A percentile compares a stretch with the other conserved stretches of the same genome.
Conservation (phyloP, 2,797 vertebrate species). For the Ataeniobius toweri region DNA sequence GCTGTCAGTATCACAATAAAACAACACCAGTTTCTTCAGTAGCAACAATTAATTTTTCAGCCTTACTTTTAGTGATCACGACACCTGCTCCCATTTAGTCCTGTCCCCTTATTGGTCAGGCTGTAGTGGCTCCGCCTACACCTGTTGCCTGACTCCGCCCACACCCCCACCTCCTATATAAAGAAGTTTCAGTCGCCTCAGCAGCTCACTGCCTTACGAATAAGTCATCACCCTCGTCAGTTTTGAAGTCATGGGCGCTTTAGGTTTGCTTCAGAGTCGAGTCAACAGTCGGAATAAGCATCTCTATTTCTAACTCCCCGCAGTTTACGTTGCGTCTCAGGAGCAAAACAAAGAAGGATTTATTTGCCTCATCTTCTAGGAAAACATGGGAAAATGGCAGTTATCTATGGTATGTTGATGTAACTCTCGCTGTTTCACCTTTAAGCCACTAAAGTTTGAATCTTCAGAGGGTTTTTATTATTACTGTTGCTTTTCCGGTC, state of each 20-base stretch:
- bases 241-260: background rate
- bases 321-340: background rate
- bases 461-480: background rate
- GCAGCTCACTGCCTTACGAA: background rate
- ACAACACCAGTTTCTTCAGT: background rate
- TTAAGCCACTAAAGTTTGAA: background rate
- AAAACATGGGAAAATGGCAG: constrained; percentile 71
- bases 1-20: background rate
- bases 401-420: constrained; percentile 72
- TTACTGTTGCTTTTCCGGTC: background rate
- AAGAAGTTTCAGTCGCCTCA: background rate
- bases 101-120: constrained; percentile 20
- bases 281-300: background rate
- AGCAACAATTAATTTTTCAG: no score
- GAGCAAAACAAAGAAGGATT: background rate
- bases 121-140: constrained; percentile 22
- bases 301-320: background rate
- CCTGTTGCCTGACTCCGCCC: constrained; percentile 33
- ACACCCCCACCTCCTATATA: rapidly evolving
- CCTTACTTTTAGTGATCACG: background rate
- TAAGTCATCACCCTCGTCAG: no score
- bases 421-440: background rate
- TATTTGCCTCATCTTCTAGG: background rate
- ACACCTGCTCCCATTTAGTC: background rate
- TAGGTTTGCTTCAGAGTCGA: background rate